These are phyloP conservation scores for Sigmodon hispidus DNA, from an alignment of 2,113 vertebrate genomes.

Conservation along the genomic window DNA sequence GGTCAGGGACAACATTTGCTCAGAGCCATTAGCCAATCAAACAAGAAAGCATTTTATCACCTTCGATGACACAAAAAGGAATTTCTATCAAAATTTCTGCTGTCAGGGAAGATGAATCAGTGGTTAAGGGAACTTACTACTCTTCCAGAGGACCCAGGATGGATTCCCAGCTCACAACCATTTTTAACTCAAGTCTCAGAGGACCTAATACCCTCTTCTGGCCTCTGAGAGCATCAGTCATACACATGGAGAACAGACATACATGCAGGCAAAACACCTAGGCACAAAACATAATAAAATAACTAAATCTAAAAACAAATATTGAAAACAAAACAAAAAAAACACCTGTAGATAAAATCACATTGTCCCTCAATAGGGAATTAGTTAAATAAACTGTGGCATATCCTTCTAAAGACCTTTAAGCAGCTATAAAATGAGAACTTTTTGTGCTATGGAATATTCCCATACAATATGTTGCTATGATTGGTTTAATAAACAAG, in stretches of 20 bases:
- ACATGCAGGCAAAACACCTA: too few relatives aligned
- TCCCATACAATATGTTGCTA: too few relatives aligned
- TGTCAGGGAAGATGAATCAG: background rate
- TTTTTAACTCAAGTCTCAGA: background rate
- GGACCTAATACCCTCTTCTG: background rate
- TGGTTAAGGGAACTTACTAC: background rate
- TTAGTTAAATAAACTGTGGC: background rate
- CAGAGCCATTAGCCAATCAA: background rate
- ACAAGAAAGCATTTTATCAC: background rate
- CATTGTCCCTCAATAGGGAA: background rate
- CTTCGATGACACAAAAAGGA: background rate
- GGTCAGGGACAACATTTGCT: background rate
- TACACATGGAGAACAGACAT: background rate
- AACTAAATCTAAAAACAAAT: background rate
- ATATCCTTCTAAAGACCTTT: background rate
- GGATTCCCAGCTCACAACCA: too few relatives aligned
- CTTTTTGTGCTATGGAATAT: too few relatives aligned
- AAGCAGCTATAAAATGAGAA: background rate
- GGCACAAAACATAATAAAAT: background rate
- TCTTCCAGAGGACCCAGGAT: background rate
- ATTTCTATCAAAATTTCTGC: background rate
- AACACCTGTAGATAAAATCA: background rate
- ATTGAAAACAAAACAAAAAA: background rate
- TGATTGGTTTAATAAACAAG: too few relatives aligned
- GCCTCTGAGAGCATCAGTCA: background rate